Percentiles rank a stretch among this genome's conserved stretches.
Conservation (phyloP, 2,888 invertebrate genomes). For the Ligdia adustata region DNA sequence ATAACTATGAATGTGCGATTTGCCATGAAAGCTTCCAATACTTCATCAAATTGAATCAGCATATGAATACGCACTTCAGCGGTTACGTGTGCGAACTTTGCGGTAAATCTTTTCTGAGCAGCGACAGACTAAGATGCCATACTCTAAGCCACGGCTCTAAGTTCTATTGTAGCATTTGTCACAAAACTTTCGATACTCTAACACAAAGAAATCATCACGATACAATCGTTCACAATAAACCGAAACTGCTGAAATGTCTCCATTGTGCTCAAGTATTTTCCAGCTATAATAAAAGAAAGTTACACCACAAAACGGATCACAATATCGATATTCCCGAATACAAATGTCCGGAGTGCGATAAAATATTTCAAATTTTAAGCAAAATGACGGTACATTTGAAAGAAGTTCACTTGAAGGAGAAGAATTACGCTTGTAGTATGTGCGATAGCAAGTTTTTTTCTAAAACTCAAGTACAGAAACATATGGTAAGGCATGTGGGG, state of each 20-base stretch:
- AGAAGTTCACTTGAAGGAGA: conserved; percentile 73
- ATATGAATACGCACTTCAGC: conserved; percentile 73
- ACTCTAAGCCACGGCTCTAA: conserved; percentile 55
- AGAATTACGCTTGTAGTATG: conserved; percentile 70
- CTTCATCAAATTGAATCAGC: conserved; percentile 71
- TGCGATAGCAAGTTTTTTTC: conserved; percentile 81
- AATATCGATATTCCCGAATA: conserved; percentile 53
- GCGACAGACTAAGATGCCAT: conserved; percentile 65
- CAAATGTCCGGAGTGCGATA: conserved; percentile 63
- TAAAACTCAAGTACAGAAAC: conserved; percentile 74
- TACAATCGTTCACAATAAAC: conserved; percentile 53
- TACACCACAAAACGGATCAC: conserved; percentile 57
- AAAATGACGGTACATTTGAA: conserved; percentile 65
- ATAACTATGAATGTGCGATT: conserved; percentile 58
- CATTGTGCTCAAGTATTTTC: conserved; percentile 62
- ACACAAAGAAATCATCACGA: conserved; percentile 61
- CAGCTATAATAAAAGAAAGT: conserved; percentile 59
- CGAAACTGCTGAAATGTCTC: conserved; percentile 57
- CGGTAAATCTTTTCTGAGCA: conserved; percentile 69
- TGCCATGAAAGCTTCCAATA: conserved; percentile 64
- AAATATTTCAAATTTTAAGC: conserved; percentile 62
- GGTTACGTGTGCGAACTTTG: conserved; percentile 70
- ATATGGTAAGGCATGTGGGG: conserved; percentile 79
- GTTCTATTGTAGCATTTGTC: conserved; percentile 60
- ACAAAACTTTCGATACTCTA: conserved; percentile 58